A percentile compares a stretch with the other conserved stretches of the same genome.
phyloP scores from a whole-genome alignment of 2,113 vertebrate genomes.

The Odobenus rosmarus region DNA sequence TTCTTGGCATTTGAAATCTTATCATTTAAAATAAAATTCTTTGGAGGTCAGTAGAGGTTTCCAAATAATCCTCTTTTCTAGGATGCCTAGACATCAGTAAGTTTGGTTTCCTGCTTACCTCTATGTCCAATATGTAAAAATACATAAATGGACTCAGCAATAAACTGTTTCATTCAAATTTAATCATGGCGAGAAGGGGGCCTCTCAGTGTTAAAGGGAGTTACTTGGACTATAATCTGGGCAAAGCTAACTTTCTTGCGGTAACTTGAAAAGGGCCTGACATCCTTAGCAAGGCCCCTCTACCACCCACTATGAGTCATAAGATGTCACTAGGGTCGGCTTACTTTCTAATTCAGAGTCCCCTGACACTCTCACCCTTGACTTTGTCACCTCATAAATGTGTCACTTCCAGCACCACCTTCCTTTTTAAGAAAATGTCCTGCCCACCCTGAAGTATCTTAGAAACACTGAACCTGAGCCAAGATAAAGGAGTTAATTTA shows the following conservation, averaged over 20 bases:
- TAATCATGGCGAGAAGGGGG: constrained; percentile 63
- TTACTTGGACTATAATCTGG: constrained; percentile 76
- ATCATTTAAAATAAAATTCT: neutral
- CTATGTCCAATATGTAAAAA: constrained; percentile 72
- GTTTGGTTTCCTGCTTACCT: neutral
- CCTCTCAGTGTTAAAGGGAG: constrained; percentile 66
- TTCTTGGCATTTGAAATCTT: neutral
- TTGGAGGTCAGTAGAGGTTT: neutral
- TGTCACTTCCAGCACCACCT: constrained; percentile 70
- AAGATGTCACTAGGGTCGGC: constrained; percentile 36
- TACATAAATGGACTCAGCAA: constrained; percentile 67
- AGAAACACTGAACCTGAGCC: constrained; percentile 58
- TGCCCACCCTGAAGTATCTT: constrained; percentile 70
- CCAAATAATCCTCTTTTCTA: constrained; percentile 52
- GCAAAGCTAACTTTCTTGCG: constrained; percentile 74
- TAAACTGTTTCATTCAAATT: constrained; percentile 74
- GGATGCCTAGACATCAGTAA: constrained; percentile 39
- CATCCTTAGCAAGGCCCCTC: constrained; percentile 51
- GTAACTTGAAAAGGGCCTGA: constrained; percentile 59
- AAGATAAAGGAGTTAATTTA: constrained; percentile 56
- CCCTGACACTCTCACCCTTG: constrained; percentile 71
- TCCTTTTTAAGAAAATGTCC: constrained; percentile 68
- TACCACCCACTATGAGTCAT: constrained; percentile 57
- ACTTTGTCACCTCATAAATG: constrained; percentile 86
- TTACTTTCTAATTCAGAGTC: constrained; percentile 49